These are phyloP conservation scores for Furnarius figulus DNA, from an alignment of 2,113 vertebrate species.

Conservation along the genomic window DNA sequence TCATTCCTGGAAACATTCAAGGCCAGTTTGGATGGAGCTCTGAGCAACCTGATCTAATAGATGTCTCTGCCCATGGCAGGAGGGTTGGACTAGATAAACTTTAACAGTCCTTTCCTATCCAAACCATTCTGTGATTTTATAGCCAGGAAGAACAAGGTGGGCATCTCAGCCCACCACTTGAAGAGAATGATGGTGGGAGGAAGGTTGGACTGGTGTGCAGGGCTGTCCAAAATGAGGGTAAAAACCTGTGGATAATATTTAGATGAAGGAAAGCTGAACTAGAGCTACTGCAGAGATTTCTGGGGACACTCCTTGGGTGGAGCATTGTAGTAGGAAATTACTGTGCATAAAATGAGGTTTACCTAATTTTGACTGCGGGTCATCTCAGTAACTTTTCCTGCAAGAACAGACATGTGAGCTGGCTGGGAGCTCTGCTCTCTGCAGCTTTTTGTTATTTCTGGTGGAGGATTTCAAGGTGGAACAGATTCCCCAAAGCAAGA, in stretches of 20 bases:
- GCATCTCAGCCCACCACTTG: not conserved
- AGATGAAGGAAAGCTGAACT: not conserved
- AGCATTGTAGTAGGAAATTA: not conserved
- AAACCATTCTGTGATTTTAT: not conserved
- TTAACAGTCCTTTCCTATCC: not conserved
- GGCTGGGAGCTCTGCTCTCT: not conserved
- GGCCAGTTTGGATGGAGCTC: not conserved
- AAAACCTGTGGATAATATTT: not conserved
- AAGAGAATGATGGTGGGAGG: not conserved
- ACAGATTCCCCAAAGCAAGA: not conserved
- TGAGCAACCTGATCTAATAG: not conserved
- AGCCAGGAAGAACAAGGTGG: not conserved
- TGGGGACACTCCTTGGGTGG: not conserved
- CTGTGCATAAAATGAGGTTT: not conserved
- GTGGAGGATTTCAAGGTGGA: not conserved
- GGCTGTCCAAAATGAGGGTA: not conserved
- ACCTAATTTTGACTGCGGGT: not conserved
- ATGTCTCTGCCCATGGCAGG: accelerated
- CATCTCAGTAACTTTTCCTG: not conserved
- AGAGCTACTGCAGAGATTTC: not conserved
- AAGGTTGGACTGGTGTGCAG: not conserved
- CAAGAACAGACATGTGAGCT: not conserved
- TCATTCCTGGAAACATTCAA: not conserved
- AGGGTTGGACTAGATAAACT: not conserved
- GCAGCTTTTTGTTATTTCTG: not conserved